Percentiles rank a stretch among this genome's conserved stretches.
These are phyloP conservation scores for Catalaphyllia jardinei DNA, from an alignment of 64 coral and sea anemone genomes.

Conservation along the genomic window DNA sequence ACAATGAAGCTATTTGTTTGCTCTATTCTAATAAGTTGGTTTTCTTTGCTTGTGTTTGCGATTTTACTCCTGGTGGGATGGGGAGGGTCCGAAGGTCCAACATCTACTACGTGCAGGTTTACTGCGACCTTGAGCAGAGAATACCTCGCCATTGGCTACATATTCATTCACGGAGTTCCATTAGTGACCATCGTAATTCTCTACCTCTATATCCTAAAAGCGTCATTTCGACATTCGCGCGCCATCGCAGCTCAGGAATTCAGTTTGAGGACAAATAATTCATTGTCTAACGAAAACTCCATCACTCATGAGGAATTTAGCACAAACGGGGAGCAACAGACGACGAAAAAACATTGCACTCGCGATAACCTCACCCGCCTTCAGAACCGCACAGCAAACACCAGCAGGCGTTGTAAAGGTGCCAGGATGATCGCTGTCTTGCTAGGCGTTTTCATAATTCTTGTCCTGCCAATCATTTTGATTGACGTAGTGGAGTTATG, in stretches of 20 bases:
- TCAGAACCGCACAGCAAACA: not conserved
- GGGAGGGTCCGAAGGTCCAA: not conserved
- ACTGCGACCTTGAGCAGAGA: constrained; percentile 10
- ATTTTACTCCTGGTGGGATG: constrained; percentile 23
- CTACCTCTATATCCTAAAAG: constrained; percentile 79
- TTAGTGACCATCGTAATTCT: constrained; percentile 50
- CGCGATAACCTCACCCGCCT: not conserved
- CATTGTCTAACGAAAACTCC: not conserved
- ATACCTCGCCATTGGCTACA: constrained; percentile 28
- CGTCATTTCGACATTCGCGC: constrained; percentile 32
- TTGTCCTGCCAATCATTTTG: constrained; percentile 72
- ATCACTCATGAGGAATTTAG: not conserved
- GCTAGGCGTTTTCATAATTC: constrained; percentile 77
- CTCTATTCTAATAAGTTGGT: constrained; percentile 28
- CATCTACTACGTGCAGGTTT: constrained; percentile 57
- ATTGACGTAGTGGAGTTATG: constrained; percentile 84
- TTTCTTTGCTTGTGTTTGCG: constrained; percentile 21
- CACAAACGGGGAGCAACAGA: not conserved
- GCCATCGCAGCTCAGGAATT: constrained; percentile 34
- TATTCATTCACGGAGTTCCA: constrained; percentile 58
- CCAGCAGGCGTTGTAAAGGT: constrained; percentile 35
- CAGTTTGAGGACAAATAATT: not conserved
- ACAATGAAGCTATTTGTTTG: not conserved
- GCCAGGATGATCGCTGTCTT: constrained; percentile 63
- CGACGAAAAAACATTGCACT: not conserved